These are phyloP conservation scores for Macrosiphum euphorbiae DNA, from an alignment of 2,888 invertebrate genomes.

Conservation along the genomic window DNA sequence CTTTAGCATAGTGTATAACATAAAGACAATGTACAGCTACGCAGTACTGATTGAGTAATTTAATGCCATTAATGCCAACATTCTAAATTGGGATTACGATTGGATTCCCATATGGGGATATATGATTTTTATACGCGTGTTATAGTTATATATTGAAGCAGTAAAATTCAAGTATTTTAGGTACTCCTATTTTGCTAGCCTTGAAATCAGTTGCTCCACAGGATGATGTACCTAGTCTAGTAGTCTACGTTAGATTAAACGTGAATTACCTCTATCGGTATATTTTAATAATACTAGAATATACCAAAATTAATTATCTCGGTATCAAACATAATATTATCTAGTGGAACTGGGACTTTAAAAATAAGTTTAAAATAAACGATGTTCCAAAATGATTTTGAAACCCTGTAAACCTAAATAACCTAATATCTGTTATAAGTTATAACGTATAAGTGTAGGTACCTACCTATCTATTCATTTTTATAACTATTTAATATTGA, in stretches of 20 bases:
- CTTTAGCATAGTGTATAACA: background rate
- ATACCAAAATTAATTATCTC: background rate
- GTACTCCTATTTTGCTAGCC: background rate
- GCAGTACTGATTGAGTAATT: background rate
- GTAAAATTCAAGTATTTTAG: background rate
- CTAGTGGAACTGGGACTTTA: background rate
- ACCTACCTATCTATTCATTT: background rate
- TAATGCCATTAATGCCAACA: background rate
- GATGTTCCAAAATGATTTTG: background rate
- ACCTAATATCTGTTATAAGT: background rate
- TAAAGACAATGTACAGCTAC: background rate
- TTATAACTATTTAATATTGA: background rate
- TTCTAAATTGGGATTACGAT: background rate
- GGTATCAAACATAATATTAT: background rate
- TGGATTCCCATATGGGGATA: background rate
- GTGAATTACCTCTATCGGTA: background rate
- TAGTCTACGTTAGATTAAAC: background rate
- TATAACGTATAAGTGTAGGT: no score
- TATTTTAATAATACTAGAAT: background rate
- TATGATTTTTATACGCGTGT: background rate
- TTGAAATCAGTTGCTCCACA: background rate
- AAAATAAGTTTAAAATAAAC: background rate
- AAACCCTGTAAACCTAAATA: background rate
- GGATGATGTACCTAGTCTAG: no score
- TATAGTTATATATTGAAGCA: background rate